Percentiles rank a stretch among this genome's conserved stretches.
Evolutionary conservation across 2,113 vertebrate species (phyloP).

Genomic region (Vombatus ursinus): DNA sequence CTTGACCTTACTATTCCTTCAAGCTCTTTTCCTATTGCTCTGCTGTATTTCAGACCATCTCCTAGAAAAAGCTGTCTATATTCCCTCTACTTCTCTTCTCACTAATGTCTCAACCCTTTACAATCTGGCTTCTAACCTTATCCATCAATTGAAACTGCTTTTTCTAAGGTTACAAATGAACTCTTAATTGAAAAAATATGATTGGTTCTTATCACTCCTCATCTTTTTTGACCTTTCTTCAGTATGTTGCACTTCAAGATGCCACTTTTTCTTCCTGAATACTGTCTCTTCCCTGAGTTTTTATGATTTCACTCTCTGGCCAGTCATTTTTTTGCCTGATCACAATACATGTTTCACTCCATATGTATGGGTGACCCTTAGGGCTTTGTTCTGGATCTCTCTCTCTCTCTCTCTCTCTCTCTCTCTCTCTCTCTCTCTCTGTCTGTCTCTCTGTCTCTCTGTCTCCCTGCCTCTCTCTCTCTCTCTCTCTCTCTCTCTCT

Average conservation of each 20-base stretch:
- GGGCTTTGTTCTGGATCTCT: neutral
- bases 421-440: fast-evolving
- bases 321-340: neutral
- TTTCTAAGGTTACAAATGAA: neutral
- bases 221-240: neutral
- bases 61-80: neutral
- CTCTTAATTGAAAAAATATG: neutral
- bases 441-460: no score
- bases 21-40: neutral
- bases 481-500: neutral
- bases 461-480: neutral
- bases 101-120: neutral
- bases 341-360: neutral
- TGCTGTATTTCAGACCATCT: neutral
- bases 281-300: neutral
- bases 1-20: neutral
- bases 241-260: neutral
- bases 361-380: neutral
- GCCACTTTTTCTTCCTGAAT: neutral
- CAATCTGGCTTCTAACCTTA: neutral
- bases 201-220: neutral
- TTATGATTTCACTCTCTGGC: neutral
- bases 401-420: neutral
- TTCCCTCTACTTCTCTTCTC: neutral
- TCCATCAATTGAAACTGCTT: neutral